Conservation (phyloP, 1,140 invertebrate genomes). For the Cydia strobilella region DNA sequence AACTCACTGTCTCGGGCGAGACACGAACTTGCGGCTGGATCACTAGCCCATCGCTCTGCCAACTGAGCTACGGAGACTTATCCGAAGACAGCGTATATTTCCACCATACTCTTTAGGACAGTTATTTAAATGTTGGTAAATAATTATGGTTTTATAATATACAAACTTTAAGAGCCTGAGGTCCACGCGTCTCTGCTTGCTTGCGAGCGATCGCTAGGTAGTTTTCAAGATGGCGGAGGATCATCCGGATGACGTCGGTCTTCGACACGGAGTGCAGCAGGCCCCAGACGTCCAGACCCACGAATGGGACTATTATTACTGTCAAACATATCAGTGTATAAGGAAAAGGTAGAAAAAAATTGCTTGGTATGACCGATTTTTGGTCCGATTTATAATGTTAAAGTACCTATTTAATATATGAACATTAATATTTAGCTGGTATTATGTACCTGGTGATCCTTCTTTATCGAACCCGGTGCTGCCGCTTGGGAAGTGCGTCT, state of each 20-base stretch:
- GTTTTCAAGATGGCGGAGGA: conserved; percentile 83
- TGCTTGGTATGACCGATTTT: not conserved
- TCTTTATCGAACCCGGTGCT: conserved; percentile 90
- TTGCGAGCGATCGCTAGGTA: conserved; percentile 82
- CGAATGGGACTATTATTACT: conserved; percentile 87
- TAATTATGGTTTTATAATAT: too few species aligned
- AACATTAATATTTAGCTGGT: too few species aligned
- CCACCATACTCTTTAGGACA: too few species aligned
- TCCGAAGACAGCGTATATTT: too few species aligned
- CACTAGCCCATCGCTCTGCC: too few species aligned
- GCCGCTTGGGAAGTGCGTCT: conserved; percentile 88
- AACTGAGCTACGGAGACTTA: too few species aligned
- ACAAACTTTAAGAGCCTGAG: conserved; percentile 74
- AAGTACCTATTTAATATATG: too few species aligned
- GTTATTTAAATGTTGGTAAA: too few species aligned
- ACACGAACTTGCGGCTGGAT: too few species aligned
- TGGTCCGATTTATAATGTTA: too few species aligned
- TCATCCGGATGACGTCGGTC: conserved; percentile 86
- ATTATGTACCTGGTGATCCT: conserved; percentile 90
- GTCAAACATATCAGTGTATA: conserved; percentile 45
- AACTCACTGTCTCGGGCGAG: too few species aligned
- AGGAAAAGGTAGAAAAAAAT: conserved; percentile 20
- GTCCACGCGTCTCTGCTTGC: conserved; percentile 82
- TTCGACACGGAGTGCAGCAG: conserved; percentile 88
- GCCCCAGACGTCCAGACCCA: conserved; percentile 88